Percentiles rank a stretch among this genome's conserved stretches.
These are phyloP conservation scores for Drosophila navojoa DNA, from an alignment of 1,140 invertebrate species.

Conservation along the genomic window DNA sequence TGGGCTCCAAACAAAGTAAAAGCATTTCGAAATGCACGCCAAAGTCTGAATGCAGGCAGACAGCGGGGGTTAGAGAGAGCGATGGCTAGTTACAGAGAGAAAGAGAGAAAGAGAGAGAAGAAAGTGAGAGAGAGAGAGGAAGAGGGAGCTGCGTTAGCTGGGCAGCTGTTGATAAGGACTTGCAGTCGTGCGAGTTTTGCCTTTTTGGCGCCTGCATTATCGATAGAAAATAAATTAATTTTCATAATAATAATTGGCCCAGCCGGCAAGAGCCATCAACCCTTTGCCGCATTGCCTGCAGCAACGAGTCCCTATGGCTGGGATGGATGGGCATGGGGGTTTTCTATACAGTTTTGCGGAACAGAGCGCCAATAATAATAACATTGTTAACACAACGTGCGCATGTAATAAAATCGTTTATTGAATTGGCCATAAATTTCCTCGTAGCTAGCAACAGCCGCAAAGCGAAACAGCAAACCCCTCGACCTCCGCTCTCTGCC, in stretches of 20 bases:
- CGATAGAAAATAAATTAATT: constrained; percentile 79
- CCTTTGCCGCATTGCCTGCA: constrained; percentile 55
- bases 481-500: background rate
- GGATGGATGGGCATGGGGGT: background rate
- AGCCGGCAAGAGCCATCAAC: background rate
- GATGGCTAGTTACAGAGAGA: background rate
- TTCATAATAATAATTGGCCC: constrained; percentile 77
- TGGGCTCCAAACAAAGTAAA: constrained; percentile 54
- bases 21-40: constrained; percentile 56
- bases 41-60: constrained; percentile 32
- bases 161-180: constrained; percentile 61
- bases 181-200: constrained; percentile 4
- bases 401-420: constrained; percentile 83
- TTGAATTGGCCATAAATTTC: constrained; percentile 83
- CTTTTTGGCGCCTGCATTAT: constrained; percentile 48
- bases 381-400: constrained; percentile 81
- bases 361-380: constrained; percentile 78
- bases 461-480: constrained; percentile 32
- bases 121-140: background rate
- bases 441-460: constrained; percentile 69
- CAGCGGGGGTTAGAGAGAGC: background rate
- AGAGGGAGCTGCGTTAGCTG: constrained; percentile 13
- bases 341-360: constrained; percentile 48
- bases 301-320: background rate
- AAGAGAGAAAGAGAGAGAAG: background rate